phyloP scores from a whole-genome alignment of 2,797 vertebrate species.

The Characodon lateralis region DNA sequence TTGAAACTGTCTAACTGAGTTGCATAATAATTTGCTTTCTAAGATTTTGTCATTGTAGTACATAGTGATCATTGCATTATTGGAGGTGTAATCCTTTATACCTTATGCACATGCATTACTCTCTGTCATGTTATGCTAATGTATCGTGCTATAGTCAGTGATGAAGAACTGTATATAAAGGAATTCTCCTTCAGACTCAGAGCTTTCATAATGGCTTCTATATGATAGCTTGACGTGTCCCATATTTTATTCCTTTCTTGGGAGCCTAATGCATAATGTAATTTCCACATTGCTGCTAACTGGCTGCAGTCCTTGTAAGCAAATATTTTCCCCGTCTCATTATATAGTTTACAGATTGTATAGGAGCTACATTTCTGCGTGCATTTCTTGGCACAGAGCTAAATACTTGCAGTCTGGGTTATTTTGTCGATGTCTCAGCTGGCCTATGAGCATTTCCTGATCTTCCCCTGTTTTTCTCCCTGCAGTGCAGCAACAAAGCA shows the following conservation, averaged over 20 bases:
- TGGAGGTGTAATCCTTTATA: slow-evolving; percentile 44
- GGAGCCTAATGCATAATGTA: neutral
- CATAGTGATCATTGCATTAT: slow-evolving; percentile 44
- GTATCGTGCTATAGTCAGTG: slow-evolving; percentile 23
- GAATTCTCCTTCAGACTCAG: neutral
- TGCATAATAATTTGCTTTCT: slow-evolving; percentile 71
- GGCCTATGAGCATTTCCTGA: slow-evolving; percentile 30
- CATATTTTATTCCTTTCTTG: slow-evolving; percentile 8
- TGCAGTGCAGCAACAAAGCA: slow-evolving; percentile 12
- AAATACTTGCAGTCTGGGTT: neutral
- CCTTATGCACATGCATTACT: slow-evolving; percentile 58
- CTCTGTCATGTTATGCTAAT: slow-evolving; percentile 68
- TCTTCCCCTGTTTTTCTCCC: slow-evolving; percentile 20
- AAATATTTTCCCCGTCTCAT: slow-evolving; percentile 6
- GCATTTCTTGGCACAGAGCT: slow-evolving; percentile 10
- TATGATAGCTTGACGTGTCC: neutral
- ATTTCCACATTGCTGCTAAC: neutral
- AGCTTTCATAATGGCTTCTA: slow-evolving; percentile 9
- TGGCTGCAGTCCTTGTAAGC: neutral
- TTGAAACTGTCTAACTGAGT: slow-evolving; percentile 28
- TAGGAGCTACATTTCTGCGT: neutral
- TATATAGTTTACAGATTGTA: slow-evolving; percentile 2
- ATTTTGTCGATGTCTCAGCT: slow-evolving; percentile 5
- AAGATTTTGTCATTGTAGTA: slow-evolving; percentile 57
- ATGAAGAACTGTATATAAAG: slow-evolving; percentile 25